Evolutionary conservation across 2,797 vertebrate genomes (phyloP), one percentile per base, ranked within the genome.

Genomic region (Catamblyrhynchus diadema): DNA sequence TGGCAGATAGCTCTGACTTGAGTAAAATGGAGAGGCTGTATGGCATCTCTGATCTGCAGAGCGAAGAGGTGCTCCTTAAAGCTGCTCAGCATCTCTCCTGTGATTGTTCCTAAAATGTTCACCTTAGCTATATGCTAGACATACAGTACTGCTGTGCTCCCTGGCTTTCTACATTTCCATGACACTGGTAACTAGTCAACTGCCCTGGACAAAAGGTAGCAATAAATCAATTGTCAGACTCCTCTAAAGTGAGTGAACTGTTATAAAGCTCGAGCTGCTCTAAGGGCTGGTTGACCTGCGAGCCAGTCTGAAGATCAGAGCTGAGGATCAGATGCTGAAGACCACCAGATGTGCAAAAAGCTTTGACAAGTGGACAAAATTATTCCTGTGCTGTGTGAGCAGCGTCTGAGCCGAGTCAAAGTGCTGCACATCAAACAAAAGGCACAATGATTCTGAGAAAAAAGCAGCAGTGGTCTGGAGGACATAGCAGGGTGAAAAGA

Each of bases 401-500:
- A 67, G 35, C 10, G 18, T 35, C 60, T 24, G 24, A 53, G 33
- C 25, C 6, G n/a, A 65, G 21, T 33, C 35, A 6, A 61, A 74
- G 32, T 2, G 27, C 57, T 24, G 7, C 27, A 23, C 61, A 21
- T 37, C 33, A 82, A 75, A 82, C 35, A 33, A 45, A 19, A 1
- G 3, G 17, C 51, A 50, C 50, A 13, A 8, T 8, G 86, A 21
- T 41, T 48, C 9, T 23, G 61, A 45, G 24, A 0, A 3, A 45
- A 85, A 44, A 60, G 41, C 32, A 79, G 42, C 1, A 4, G 44
- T 8, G 25, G 42, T 57, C 67, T 25, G 39, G 15, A 54, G 33
- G 33, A 30, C 0, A 1, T 0, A 7, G 37, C 14, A 20, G 41
- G 15, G 9, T 32, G 28, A n/a, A 65, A 56, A 73, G 16, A n/a